Evolutionary conservation across 2,797 vertebrate genomes (phyloP).

Genomic region (Nannoperca obscura): DNA sequence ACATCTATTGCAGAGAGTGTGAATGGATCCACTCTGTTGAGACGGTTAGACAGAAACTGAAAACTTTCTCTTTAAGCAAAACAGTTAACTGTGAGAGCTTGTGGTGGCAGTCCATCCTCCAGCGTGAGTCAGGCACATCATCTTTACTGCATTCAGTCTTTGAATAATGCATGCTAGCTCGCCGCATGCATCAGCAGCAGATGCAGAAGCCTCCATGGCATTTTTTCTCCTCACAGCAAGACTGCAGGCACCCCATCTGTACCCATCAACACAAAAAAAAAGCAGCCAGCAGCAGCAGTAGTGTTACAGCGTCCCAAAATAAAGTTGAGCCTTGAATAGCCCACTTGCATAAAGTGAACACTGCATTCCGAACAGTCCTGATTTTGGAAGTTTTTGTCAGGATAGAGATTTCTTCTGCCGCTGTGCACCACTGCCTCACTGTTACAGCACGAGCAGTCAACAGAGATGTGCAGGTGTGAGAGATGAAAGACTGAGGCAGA

Average conservation of each 20-base stretch:
- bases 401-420: conserved; percentile 22
- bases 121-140: conserved; percentile 63
- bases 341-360: conserved; percentile 25
- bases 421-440: conserved; percentile 11
- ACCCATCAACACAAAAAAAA: conserved; percentile 44
- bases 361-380: conserved; percentile 15
- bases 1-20: conserved; percentile 30
- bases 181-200: conserved; percentile 73
- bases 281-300: conserved; percentile 40
- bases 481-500: conserved; percentile 45
- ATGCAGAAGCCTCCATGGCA: conserved; percentile 68
- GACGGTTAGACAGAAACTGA: conserved; percentile 24
- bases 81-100: conserved; percentile 37
- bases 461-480: conserved; percentile 38
- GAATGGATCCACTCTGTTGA: too few relatives aligned
- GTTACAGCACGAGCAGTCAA: conserved; percentile 24
- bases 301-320: background rate
- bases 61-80: conserved; percentile 30
- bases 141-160: conserved; percentile 71
- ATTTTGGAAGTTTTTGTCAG: conserved; percentile 43
- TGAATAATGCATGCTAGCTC: conserved; percentile 82
- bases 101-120: conserved; percentile 52
- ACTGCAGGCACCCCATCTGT: conserved; percentile 69
- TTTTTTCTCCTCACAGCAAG: conserved; percentile 66
- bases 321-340: conserved; percentile 39